Percentiles rank a stretch among this genome's conserved stretches.
These are phyloP conservation scores for Tympanuchus pallidicinctus DNA, from an alignment of 2,113 vertebrate species.

Conservation along the genomic window DNA sequence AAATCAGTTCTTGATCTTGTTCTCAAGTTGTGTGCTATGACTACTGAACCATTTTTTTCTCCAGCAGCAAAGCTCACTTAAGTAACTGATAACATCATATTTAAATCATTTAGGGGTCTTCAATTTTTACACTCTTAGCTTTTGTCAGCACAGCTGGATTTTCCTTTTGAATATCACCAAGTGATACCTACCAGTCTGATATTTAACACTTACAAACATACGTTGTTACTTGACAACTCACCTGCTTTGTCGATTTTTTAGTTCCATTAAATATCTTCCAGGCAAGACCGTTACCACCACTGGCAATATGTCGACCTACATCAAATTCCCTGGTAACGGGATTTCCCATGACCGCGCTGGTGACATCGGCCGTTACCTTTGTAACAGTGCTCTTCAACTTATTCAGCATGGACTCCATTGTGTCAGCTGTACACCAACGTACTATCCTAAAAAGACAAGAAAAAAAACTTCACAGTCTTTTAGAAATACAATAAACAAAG, in stretches of 20 bases:
- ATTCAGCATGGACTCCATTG: conserved; percentile 99
- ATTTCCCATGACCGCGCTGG: conserved; percentile 98
- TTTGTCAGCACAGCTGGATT: neutral
- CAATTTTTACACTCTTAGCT: neutral
- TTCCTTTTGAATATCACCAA: neutral
- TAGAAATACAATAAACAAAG: neutral
- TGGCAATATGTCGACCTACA: conserved; percentile 95
- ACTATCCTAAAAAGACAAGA: conserved; percentile 54
- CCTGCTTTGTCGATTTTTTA: conserved; percentile 99
- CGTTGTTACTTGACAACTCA: conserved; percentile 59
- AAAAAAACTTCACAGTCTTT: neutral
- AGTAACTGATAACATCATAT: neutral
- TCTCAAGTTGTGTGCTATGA: neutral
- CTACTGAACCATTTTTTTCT: neutral
- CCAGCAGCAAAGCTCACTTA: neutral
- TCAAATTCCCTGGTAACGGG: conserved; percentile 98
- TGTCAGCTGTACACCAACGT: conserved; percentile 26
- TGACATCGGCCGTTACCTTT: conserved; percentile 97
- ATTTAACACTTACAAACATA: neutral
- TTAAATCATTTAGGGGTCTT: neutral
- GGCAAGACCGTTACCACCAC: conserved; percentile 91
- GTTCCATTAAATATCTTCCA: conserved; percentile 99
- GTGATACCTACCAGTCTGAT: neutral
- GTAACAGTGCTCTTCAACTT: conserved; percentile 98
- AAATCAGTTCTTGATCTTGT: neutral